Conservation (phyloP, 2,888 invertebrate genomes). For the Caenorhabditis zanzibari region DNA sequence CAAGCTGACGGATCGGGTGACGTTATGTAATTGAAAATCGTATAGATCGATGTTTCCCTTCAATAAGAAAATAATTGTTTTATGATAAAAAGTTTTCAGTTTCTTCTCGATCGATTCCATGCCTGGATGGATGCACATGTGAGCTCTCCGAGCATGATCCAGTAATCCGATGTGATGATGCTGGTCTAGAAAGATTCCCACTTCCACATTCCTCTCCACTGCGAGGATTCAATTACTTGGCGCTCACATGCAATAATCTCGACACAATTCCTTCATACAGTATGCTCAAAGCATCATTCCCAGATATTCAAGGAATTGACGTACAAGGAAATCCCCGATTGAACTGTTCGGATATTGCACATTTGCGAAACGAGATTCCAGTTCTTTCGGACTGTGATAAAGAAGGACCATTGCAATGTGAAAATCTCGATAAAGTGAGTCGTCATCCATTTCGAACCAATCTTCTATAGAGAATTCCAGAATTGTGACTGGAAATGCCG, state of each 20-base stretch:
- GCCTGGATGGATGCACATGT: slow-evolving; percentile 71
- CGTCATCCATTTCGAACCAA: not conserved
- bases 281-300: slow-evolving; percentile 72
- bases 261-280: slow-evolving; percentile 59
- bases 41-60: not conserved
- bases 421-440: slow-evolving; percentile 50
- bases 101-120: slow-evolving; percentile 49
- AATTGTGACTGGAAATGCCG: slow-evolving; percentile 75
- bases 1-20: slow-evolving; percentile 9
- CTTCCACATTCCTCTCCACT: slow-evolving; percentile 67
- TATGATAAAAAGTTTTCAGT: slow-evolving; percentile 13
- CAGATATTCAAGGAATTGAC: slow-evolving; percentile 73
- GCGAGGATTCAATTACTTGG: slow-evolving; percentile 67
- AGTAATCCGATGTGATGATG: slow-evolving; percentile 70
- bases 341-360: slow-evolving; percentile 62
- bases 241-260: slow-evolving; percentile 73
- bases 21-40: slow-evolving; percentile 46
- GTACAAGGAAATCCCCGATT: slow-evolving; percentile 71
- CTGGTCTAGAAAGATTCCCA: slow-evolving; percentile 61
- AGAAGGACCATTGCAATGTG: slow-evolving; percentile 61
- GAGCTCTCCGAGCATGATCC: slow-evolving; percentile 66
- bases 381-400: slow-evolving; percentile 63
- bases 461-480: not conserved
- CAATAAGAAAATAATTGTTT: not conserved
- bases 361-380: slow-evolving; percentile 56